Evolutionary conservation across 1,140 invertebrate genomes (phyloP), one percentile per base, ranked within the genome.

Genomic region (Drosophila arawakana): DNA sequence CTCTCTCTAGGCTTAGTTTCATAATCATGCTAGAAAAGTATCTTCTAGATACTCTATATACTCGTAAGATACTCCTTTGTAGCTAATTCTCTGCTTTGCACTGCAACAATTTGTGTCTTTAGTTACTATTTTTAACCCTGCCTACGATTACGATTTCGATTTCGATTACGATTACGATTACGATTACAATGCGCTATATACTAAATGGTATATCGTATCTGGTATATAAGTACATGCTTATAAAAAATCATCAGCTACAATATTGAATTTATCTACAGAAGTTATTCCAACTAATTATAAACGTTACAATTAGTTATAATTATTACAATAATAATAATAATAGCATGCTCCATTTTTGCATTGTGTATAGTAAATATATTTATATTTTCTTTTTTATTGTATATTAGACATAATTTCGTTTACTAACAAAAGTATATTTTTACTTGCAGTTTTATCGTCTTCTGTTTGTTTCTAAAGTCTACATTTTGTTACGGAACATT

Each of bases 91-190:
- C 59, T 80, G 80, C 84, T 88, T 88, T 88, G 84, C 84, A 88
- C 84, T 88, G 84, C 84, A 88, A 88, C 84, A 89, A 88, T 88
- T 88, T 88, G 84, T 88, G 84, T 88, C 80, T 83, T 89, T 84
- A 83, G 84, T 88, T 88, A 84, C 84, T 88, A 89, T 89, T 76
- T 81, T 78, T 80, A 88, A 59, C 79, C 83, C 80, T 86, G 83
- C 83, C 83, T 78, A 88, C 80, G 39, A 69, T 65, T 77, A 58
- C 61, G 61, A 41, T 71, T 13, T 49, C 67, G 66, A 69, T 65
- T 77, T 50, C 61, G 61, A 41, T 71, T 13, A 49, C 67, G 66
- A 69, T 65, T 77, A 57, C 61, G 61, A 41, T 67, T 13, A 49
- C 67, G 66, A 5, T 30, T 30, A 30, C 25, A 60, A 52, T 65